phyloP scores from a whole-genome alignment of 2,888 invertebrate species.

The Calliopum simillimum region DNA sequence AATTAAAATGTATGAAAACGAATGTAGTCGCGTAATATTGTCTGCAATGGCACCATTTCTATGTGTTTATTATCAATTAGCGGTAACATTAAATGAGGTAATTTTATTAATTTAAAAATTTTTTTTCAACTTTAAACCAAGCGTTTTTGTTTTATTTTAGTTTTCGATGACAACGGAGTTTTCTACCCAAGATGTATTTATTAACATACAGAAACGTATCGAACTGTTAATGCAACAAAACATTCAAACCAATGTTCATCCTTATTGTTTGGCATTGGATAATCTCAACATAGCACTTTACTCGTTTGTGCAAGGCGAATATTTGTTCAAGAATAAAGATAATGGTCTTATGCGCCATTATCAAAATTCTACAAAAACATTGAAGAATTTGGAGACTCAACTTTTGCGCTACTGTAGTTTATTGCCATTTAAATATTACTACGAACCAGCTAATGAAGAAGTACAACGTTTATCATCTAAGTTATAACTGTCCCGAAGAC shows the following conservation, averaged over 20 bases:
- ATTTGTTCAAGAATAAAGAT: conserved; percentile 55
- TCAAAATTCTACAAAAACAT: conserved; percentile 42
- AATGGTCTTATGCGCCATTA: conserved; percentile 52
- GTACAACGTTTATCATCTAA: conserved; percentile 55
- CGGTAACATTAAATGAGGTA: conserved; percentile 70
- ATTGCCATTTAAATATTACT: conserved; percentile 63
- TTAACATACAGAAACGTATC: conserved; percentile 71
- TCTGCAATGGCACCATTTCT: conserved; percentile 75
- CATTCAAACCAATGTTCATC: conserved; percentile 70
- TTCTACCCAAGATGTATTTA: conserved; percentile 70
- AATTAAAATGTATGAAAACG: conserved; percentile 53
- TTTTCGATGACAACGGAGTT: conserved; percentile 49
- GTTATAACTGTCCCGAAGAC: conserved; percentile 58
- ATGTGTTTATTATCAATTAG: conserved; percentile 71
- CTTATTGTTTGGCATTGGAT: conserved; percentile 81
- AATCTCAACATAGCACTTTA: conserved; percentile 71
- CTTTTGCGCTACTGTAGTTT: conserved; percentile 61
- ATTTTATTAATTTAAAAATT: conserved; percentile 39
- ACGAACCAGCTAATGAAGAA: conserved; percentile 53
- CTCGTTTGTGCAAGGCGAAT: conserved; percentile 68
- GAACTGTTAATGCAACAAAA: conserved; percentile 69
- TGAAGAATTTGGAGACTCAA: conserved; percentile 53
- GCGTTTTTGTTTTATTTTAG: conserved; percentile 24
- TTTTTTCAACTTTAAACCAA: neutral
- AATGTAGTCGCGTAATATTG: conserved; percentile 69